These are phyloP conservation scores for Nycticebus coucang DNA, from an alignment of 2,113 vertebrate species.

Conservation along the genomic window DNA sequence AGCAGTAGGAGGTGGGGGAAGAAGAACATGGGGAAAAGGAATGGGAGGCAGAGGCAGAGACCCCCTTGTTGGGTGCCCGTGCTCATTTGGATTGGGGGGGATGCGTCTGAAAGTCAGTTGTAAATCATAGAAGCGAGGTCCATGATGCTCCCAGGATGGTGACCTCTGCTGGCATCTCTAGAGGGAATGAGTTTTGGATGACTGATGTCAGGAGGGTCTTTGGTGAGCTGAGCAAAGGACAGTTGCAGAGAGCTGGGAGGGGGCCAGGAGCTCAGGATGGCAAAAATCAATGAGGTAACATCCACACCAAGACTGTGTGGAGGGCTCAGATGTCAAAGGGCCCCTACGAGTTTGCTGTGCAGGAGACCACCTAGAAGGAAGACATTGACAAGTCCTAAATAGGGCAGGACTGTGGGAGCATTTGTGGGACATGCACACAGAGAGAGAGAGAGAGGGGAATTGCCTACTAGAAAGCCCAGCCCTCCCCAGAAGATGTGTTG, in stretches of 20 bases:
- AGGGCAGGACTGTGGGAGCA: background rate
- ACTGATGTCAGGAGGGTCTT: background rate
- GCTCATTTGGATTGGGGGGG: background rate
- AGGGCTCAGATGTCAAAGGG: background rate
- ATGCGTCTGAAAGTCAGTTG: rapidly evolving
- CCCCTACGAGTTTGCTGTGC: rapidly evolving
- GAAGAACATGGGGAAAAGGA: background rate
- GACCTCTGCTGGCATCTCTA: too few species aligned
- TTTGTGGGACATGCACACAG: background rate
- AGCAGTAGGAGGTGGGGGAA: background rate
- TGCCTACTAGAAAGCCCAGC: too few species aligned
- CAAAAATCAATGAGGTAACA: background rate
- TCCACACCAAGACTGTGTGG: background rate
- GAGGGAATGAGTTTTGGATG: background rate
- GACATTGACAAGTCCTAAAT: background rate
- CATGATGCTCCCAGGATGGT: background rate
- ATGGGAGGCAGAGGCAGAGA: rapidly evolving
- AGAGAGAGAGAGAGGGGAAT: background rate
- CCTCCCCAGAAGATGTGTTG: background rate
- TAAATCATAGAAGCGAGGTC: too few species aligned
- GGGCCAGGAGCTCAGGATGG: background rate
- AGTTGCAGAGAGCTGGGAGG: background rate
- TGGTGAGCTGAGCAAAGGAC: background rate
- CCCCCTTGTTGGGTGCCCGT: rapidly evolving
- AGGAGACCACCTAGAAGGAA: rapidly evolving